Percentiles rank a stretch among this genome's conserved stretches.
These are phyloP conservation scores for Diogma glabrata DNA, from an alignment of 2,888 invertebrate species.

Conservation along the genomic window DNA sequence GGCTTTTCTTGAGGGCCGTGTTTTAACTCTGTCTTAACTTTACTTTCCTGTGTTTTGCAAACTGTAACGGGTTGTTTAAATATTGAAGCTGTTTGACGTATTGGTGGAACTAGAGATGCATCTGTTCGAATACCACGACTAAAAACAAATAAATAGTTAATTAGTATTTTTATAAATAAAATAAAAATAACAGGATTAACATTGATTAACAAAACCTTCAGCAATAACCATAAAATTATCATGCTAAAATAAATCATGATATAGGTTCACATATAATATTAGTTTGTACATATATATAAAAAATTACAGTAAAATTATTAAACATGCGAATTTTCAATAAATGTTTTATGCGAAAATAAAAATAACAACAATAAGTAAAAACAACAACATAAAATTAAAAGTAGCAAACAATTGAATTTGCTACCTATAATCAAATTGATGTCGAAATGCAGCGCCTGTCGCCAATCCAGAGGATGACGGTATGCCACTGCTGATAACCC, in stretches of 20 bases:
- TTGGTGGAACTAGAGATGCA: conserved; percentile 84
- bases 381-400: conserved; percentile 11
- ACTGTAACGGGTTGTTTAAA: conserved; percentile 98
- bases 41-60: conserved; percentile 81
- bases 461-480: conserved; percentile 28
- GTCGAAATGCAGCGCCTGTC: conserved; percentile 31
- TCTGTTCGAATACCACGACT: conserved; percentile 75
- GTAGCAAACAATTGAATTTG: conserved; percentile 18
- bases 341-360: not conserved
- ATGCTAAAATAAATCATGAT: too few relatives aligned
- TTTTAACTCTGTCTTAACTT: conserved; percentile 81
- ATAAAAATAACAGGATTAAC: not conserved
- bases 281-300: too few relatives aligned
- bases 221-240: not conserved
- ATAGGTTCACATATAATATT: too few relatives aligned
- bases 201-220: too few relatives aligned
- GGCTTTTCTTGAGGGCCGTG: conserved; percentile 88
- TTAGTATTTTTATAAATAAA: not conserved
- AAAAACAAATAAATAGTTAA: conserved; percentile 22
- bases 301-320: too few relatives aligned
- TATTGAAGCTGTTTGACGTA: conserved; percentile 94
- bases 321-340: too few relatives aligned
- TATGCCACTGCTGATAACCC: conserved; percentile 31
- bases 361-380: not conserved
- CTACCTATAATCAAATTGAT: conserved; percentile 57